Evolutionary conservation across 2,797 vertebrate genomes (phyloP), one percentile per base, ranked within the genome.

Genomic region (Amblyraja radiata): DNA sequence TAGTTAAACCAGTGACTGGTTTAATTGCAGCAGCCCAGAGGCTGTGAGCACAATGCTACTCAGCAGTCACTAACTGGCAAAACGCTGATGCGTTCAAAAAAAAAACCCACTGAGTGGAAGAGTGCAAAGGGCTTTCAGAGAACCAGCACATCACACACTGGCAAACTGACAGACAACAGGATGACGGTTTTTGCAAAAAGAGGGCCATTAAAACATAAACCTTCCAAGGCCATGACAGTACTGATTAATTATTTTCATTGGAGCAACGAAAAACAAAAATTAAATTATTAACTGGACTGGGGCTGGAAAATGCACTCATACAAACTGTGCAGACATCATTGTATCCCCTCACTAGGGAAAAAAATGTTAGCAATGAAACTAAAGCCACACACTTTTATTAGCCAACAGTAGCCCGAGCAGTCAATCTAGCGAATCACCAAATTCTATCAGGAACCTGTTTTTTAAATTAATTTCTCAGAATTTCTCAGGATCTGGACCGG

Each of bases 1-100:
- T 74, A 58, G 90, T 92, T 92, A 92, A 92, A 92, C 90, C 71
- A 25, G 68, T 76, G 90, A 92, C 90, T 92, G 90, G 90, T 92
- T 92, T 92, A 92, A 92, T 92, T 92, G 71, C 71, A n/a, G 90
- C 71, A 92, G 84, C 71, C 90, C 90, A 92, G 28, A 25, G 39
- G 71, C 39, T 76, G 90, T 39, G 23, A 92, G 74, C 90, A 76
- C 90, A 92, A n/a, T 92, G 23, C 88, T 73, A 91, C 88, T 91
- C 68, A 91, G 88, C 71, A 92, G 71, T 76, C 90, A 92, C 68
- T 28, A 54, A 92, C 71, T 16, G 23, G 90, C 71, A 74, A 92
- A 92, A 76, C 54, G 90, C 90, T 92, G 90, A 92, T 92, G 90
- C 39, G 39, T 92, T 92, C 7, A 92, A 76, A 74, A 90, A 91